Base-by-base conservation (phyloP, 1,140 invertebrate species). In the Drosophila obscura region DNA sequence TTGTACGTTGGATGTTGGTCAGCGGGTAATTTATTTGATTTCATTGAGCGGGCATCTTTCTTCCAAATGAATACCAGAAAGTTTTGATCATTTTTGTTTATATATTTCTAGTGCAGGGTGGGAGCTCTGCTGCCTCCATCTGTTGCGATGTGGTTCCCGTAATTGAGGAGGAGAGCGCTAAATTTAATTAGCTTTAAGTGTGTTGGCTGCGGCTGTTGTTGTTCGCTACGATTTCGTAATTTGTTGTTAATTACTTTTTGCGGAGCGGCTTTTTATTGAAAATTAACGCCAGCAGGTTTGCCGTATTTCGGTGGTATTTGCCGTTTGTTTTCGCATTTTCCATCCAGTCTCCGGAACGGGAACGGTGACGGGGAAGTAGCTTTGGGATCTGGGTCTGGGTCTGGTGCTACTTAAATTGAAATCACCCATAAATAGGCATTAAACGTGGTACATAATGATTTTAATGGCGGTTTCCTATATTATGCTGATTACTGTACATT, bases 121-220 rank as follows among this genome's bases (percentile, higher is more conserved):
- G 16, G 7, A 35, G 41, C 50, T 9, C 50, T n/a, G 35, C 62
- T 15, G 22, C 28, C 31, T 44, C 51, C 66, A 69, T 44, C 68
- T 69, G 66, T 50, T 51, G 65, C 31, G 69, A 48, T 66, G 80
- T 44, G 69, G 55, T 53, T 41, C 52, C 19, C 51, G 41, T 67
- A 61, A 43, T 64, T 62, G 3, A 1, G 16, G 6, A 6, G 13
- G 11, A 2, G 8, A 65, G 56, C 66, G 24, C 49, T 61, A 74
- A 87, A 85, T 82, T 66, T 81, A 87, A 85, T 87, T 87, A 77
- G 81, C 81, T 66, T 55, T 81, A 85, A 85, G 81, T 87, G 81
- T 87, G 67, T 81, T 69, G 79, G 77, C 61, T 64, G 59, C 50
- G 75, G 60, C 58, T 56, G 57, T 73, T 67, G 62, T 66, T 24